phyloP scores from a whole-genome alignment of 2,888 invertebrate genomes.

The Digitonthophagus gazella region DNA sequence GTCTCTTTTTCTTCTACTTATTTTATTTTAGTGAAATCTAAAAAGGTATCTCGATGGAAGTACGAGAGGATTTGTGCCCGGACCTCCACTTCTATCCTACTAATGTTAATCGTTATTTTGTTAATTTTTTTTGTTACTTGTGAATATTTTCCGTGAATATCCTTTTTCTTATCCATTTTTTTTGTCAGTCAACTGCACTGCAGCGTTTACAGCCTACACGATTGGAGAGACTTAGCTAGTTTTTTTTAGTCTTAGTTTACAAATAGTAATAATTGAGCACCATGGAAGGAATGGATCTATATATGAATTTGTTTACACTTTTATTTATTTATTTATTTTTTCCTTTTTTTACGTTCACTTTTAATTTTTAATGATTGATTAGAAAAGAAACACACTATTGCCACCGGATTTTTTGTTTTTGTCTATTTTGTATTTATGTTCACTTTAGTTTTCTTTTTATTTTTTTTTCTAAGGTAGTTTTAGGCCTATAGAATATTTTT shows the following conservation, averaged over 20 bases:
- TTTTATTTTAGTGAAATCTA: conserved; percentile 1
- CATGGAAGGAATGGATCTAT: conserved; percentile 66
- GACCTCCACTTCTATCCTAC: conserved; percentile 40
- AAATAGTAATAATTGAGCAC: conserved; percentile 58
- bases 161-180: conserved; percentile 12
- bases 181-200: conserved; percentile 41
- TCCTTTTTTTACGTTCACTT: background rate
- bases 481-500: too few species aligned
- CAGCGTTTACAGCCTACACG: conserved; percentile 40
- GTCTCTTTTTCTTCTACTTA: conserved; percentile 19
- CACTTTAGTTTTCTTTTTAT: background rate
- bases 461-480: background rate
- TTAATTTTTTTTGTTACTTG: conserved; percentile 28
- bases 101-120: conserved; percentile 8
- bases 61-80: conserved; percentile 35
- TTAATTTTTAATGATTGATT: background rate
- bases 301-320: background rate
- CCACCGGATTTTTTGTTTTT: background rate
- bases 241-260: conserved; percentile 27
- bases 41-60: conserved; percentile 19
- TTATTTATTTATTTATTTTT: background rate
- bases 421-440: background rate
- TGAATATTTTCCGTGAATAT: conserved; percentile 28
- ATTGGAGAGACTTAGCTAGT: conserved; percentile 36
- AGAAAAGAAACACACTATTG: background rate